A percentile compares a stretch with the other conserved stretches of the same genome.
Evolutionary conservation across 2,888 invertebrate species (phyloP).

Genomic region (Belgica antarctica): DNA sequence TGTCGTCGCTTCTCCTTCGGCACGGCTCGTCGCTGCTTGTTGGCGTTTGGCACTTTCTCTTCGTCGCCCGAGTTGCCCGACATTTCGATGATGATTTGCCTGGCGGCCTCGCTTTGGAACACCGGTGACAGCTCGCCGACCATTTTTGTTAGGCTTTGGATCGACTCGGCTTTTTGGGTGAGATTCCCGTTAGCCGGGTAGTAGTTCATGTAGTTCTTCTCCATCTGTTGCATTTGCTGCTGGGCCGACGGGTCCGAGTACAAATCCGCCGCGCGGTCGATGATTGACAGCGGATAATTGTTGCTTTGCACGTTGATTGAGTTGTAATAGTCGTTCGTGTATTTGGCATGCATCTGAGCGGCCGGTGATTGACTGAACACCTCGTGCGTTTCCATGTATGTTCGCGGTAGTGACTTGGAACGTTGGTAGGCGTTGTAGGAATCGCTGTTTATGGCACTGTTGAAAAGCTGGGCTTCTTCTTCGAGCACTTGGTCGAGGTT

Average conservation of each 20-base stretch:
- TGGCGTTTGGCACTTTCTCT: constrained; percentile 58
- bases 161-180: constrained; percentile 52
- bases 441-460: constrained; percentile 47
- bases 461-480: constrained; percentile 50
- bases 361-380: constrained; percentile 31
- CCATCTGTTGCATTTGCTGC: background rate
- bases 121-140: constrained; percentile 68
- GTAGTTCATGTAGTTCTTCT: constrained; percentile 25
- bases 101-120: constrained; percentile 83
- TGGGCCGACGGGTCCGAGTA: constrained; percentile 11
- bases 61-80: constrained; percentile 55
- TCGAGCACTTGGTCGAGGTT: constrained; percentile 56
- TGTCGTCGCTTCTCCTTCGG: constrained; percentile 82
- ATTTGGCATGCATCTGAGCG: constrained; percentile 45
- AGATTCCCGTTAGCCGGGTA: constrained; percentile 19
- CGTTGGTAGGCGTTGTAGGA: constrained; percentile 51
- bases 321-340: constrained; percentile 48
- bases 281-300: constrained; percentile 48
- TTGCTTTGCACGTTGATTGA: constrained; percentile 41
- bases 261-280: constrained; percentile 48
- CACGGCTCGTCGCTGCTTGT: constrained; percentile 65
- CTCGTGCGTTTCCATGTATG: constrained; percentile 47
- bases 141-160: constrained; percentile 54
- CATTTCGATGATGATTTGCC: constrained; percentile 82
- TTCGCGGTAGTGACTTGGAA: constrained; percentile 60